Percentiles rank a stretch among this genome's conserved stretches.
phyloP scores from a whole-genome alignment of 2,113 vertebrate species.

The Talpa occidentalis region DNA sequence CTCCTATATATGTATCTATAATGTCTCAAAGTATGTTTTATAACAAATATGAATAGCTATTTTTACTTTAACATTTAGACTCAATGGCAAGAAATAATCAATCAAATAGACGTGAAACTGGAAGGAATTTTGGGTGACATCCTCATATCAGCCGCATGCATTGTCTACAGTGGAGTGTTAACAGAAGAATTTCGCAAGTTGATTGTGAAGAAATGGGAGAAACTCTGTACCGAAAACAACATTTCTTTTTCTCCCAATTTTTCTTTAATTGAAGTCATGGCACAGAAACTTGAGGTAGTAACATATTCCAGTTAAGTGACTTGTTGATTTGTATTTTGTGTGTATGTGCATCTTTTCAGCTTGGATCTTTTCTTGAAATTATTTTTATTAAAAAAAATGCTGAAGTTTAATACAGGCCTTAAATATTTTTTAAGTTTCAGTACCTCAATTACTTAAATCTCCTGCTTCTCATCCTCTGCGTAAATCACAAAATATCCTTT shows the following conservation, averaged over 20 bases:
- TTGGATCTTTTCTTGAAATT: not conserved
- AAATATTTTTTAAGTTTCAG: not conserved
- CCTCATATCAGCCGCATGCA: conserved; percentile 65
- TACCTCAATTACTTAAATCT: not conserved
- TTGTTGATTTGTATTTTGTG: not conserved
- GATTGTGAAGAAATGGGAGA: conserved; percentile 3
- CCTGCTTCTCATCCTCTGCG: not conserved
- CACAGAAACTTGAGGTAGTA: conserved; percentile 67
- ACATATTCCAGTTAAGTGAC: not conserved
- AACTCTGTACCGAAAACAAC: conserved; percentile 37
- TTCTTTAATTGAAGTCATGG: conserved; percentile 68
- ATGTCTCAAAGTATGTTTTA: not conserved
- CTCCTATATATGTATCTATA: not conserved
- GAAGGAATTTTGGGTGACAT: conserved; percentile 68
- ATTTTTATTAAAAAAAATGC: conserved; percentile 35
- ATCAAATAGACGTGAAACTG: conserved; percentile 52
- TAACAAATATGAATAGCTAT: not conserved
- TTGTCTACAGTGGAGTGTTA: conserved; percentile 74
- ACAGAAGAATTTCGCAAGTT: conserved; percentile 67
- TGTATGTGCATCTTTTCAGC: not conserved
- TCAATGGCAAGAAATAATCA: conserved; percentile 80
- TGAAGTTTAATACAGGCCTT: not conserved
- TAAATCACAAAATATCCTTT: not conserved
- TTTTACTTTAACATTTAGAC: conserved; percentile 69
- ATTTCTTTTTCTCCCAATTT: conserved; percentile 71